These are phyloP conservation scores for Drosophila vallismaia DNA, from an alignment of 2,888 invertebrate species.

Conservation along the genomic window DNA sequence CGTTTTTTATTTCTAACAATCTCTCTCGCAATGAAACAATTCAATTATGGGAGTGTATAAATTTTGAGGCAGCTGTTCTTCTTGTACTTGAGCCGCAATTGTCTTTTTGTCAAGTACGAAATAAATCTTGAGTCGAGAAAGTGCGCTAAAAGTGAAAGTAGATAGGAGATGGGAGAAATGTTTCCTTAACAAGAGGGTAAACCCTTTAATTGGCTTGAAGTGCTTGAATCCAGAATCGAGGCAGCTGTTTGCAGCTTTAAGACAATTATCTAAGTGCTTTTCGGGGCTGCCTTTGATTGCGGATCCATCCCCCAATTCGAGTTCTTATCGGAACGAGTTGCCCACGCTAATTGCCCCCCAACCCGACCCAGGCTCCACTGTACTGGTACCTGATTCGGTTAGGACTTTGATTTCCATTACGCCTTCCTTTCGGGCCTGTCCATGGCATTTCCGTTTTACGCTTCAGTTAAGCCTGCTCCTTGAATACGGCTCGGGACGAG, in stretches of 20 bases:
- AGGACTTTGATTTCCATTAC: conserved; percentile 70
- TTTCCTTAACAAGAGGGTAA: conserved; percentile 1
- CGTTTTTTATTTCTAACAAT: conserved; percentile 18
- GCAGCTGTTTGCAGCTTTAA: conserved; percentile 54
- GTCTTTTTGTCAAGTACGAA: conserved; percentile 47
- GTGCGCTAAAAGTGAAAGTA: conserved; percentile 34
- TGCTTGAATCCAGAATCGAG: conserved; percentile 17
- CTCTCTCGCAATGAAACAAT: conserved; percentile 54
- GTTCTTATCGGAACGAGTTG: conserved; percentile 49
- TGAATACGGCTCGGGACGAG: conserved; percentile 53
- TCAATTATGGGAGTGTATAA: conserved; percentile 60
- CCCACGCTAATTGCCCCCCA: conserved; percentile 48
- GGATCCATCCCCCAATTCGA: conserved; percentile 30
- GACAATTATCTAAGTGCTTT: conserved; percentile 81
- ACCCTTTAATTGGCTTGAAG: conserved; percentile 50
- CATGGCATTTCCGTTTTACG: conserved; percentile 71
- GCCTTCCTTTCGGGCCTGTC: conserved; percentile 58
- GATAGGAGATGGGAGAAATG: conserved; percentile 2
- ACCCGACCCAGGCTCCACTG: neutral
- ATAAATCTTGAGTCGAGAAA: conserved; percentile 28
- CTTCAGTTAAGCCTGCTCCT: conserved; percentile 57
- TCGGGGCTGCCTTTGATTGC: conserved; percentile 59
- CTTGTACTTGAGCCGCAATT: conserved; percentile 61
- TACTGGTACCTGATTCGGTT: conserved; percentile 28
- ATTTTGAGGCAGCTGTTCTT: conserved; percentile 57